phyloP scores from a whole-genome alignment of 2,797 vertebrate species.

The Eutrigla gurnardus region DNA sequence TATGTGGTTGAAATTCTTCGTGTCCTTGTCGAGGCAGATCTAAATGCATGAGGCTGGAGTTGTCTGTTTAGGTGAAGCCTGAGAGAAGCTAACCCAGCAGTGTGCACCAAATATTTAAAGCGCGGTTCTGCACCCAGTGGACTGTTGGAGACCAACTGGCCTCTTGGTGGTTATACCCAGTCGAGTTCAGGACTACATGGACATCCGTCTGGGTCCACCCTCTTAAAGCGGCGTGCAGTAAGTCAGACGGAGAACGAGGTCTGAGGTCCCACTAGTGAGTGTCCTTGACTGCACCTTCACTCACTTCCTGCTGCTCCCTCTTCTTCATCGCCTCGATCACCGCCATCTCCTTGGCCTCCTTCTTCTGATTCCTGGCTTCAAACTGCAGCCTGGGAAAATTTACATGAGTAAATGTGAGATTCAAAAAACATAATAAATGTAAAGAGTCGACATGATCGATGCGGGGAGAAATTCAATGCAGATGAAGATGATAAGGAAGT shows the following conservation, averaged over 20 bases:
- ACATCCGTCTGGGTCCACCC: neutral
- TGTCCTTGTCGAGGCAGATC: constrained; percentile 30
- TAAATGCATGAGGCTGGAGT: constrained; percentile 15
- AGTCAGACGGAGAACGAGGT: constrained; percentile 16
- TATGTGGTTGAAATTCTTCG: constrained; percentile 11
- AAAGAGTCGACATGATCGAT: neutral
- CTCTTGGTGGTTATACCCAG: neutral
- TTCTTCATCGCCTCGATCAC: constrained; percentile 89
- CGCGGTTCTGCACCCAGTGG: constrained; percentile 16
- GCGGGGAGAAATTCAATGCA: neutral
- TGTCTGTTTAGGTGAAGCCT: constrained; percentile 18
- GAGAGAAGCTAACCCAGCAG: constrained; percentile 26
- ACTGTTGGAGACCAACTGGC: neutral
- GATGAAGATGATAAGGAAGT: neutral
- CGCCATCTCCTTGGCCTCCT: constrained; percentile 95
- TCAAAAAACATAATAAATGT: neutral
- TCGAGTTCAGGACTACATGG: constrained; percentile 11
- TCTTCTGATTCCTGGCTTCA: constrained; percentile 97
- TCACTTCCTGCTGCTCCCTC: constrained; percentile 73
- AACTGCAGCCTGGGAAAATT: constrained; percentile 88
- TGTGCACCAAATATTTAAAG: constrained; percentile 18
- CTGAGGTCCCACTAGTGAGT: constrained; percentile 40
- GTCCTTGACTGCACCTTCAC: constrained; percentile 40
- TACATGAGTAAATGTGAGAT: neutral
- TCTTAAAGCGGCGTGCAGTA: constrained; percentile 49